These are phyloP conservation scores for Cryptus armator DNA, from an alignment of 2,888 invertebrate species.

Conservation along the genomic window DNA sequence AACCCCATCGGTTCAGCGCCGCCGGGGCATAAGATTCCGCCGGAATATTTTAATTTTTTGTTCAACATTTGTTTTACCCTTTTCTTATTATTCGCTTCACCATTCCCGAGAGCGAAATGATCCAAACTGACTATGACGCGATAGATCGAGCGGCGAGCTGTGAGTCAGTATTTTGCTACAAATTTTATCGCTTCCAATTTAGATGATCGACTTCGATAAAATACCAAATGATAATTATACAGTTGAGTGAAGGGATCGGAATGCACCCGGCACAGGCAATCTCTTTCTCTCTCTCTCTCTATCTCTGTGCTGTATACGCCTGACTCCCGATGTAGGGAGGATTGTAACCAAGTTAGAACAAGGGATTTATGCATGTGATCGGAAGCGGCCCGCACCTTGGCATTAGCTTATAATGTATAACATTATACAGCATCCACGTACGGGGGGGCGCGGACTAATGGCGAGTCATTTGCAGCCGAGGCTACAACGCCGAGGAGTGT, in stretches of 20 bases:
- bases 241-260: conserved; percentile 56
- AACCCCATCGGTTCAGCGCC: conserved; percentile 45
- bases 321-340: conserved; percentile 4
- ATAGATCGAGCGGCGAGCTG: conserved; percentile 1
- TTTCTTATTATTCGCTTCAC: conserved; percentile 2
- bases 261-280: conserved; percentile 26
- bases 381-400: conserved; percentile 76
- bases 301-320: neutral
- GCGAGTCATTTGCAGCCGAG: conserved; percentile 63
- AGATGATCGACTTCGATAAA: conserved; percentile 65
- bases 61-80: neutral
- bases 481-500: conserved; percentile 27
- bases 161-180: conserved; percentile 53
- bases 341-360: conserved; percentile 70
- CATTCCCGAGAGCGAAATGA: conserved; percentile 35
- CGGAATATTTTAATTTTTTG: conserved; percentile 13
- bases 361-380: conserved; percentile 74
- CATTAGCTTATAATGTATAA: conserved; percentile 81
- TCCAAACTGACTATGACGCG: conserved; percentile 32
- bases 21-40: conserved; percentile 10
- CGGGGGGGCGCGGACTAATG: conserved; percentile 51
- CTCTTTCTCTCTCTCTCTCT: neutral
- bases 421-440: conserved; percentile 76
- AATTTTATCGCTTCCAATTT: conserved; percentile 65
- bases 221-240: conserved; percentile 66